Evolutionary conservation across 2,797 vertebrate genomes (phyloP).

Genomic region (Chaetophractus vellerosus): DNA sequence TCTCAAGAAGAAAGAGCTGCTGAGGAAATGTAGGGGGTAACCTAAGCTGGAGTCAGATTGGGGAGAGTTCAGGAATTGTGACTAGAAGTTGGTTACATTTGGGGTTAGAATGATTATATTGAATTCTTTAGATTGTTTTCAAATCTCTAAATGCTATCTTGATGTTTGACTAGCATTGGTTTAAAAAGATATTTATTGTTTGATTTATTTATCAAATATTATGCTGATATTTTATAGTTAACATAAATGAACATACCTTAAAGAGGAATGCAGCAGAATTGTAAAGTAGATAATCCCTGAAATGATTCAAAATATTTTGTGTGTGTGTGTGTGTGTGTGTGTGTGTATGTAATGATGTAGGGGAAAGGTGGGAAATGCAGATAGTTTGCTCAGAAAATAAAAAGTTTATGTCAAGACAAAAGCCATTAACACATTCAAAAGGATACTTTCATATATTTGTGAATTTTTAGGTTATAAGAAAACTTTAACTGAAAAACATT

Average conservation of each 20-base stretch:
- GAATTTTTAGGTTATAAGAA: conserved; percentile 50
- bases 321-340: not conserved
- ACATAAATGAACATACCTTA: not conserved
- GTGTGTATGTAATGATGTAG: not conserved
- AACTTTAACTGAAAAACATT: not conserved
- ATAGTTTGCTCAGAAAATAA: not conserved
- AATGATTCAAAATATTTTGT: conserved; percentile 6
- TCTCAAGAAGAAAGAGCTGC: too few relatives aligned
- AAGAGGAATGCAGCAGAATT: not conserved
- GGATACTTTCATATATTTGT: not conserved
- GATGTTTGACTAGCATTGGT: too few relatives aligned
- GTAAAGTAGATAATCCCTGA: not conserved
- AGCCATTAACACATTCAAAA: not conserved
- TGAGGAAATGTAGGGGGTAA: too few relatives aligned
- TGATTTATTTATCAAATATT: not conserved
- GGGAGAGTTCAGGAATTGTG: too few relatives aligned
- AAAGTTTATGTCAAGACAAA: not conserved
- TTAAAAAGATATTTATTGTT: not conserved
- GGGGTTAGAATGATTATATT: not conserved
- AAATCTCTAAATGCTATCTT: not conserved
- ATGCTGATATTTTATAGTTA: not conserved
- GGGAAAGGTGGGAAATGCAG: not conserved
- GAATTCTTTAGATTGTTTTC: not conserved
- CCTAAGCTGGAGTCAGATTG: too few relatives aligned
- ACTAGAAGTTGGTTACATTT: not conserved